phyloP scores from a whole-genome alignment of 2,797 vertebrate species.

The Pelochelys cantorii region DNA sequence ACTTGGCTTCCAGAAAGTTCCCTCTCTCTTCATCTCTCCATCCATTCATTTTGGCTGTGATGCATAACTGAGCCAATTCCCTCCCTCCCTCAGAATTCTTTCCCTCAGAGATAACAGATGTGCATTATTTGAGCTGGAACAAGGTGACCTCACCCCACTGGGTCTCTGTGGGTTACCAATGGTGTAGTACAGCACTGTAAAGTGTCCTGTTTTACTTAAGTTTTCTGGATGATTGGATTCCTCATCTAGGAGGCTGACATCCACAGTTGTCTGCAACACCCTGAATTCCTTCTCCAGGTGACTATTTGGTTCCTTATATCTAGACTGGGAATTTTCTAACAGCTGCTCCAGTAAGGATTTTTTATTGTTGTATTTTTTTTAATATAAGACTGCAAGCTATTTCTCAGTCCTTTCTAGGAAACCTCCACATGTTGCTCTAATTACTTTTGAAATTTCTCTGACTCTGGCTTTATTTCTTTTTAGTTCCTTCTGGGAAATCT shows the following conservation, averaged over 20 bases:
- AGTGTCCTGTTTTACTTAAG: fast-evolving
- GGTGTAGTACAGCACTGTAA: not conserved
- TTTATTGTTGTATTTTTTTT: not conserved
- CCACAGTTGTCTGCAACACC: not conserved
- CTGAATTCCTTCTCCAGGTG: not conserved
- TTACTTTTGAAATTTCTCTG: not conserved
- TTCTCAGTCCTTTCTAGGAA: not conserved
- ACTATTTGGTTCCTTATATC: not conserved
- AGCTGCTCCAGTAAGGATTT: not conserved
- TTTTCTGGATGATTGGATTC: not conserved
- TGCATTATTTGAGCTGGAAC: not conserved
- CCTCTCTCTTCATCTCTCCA: not conserved
- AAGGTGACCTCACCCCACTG: not conserved
- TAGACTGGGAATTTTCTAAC: not conserved
- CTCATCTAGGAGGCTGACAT: not conserved
- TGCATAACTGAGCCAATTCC: not conserved
- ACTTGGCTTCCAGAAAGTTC: not conserved
- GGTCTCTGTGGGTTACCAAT: not conserved
- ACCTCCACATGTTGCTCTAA: not conserved
- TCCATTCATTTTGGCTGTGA: not conserved
- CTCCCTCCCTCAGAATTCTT: not conserved
- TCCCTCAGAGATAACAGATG: not conserved
- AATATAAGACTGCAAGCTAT: not conserved
- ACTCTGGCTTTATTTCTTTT: not conserved
- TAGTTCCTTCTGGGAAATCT: not conserved